Base-by-base conservation (phyloP, 2,888 invertebrate species). In the Synergus itoensis region DNA sequence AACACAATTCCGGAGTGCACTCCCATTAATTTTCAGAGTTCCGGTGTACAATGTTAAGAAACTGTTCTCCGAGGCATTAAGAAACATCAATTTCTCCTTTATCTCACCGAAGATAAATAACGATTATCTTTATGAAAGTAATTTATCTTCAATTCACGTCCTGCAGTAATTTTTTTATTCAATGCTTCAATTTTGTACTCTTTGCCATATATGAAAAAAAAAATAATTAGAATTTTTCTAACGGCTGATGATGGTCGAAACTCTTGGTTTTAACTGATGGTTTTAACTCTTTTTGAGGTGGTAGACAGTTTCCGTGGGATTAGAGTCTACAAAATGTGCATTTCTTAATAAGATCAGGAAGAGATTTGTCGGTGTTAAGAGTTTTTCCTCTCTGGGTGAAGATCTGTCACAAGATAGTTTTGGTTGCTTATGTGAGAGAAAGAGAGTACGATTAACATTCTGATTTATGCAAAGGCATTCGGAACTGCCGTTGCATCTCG, bases 21-120 rank as follows among this genome's bases (percentile, higher is more conserved):
- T 53, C 9, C 73, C 73, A 73, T 73, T 73, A 73, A 73, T 73
- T 73, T 73, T 73, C 73, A 73, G 53, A 73, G 73, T 73, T 73
- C 73, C 73, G 73, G 73, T 73, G 36, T 36, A 69, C 48, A 53
- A 73, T 73, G 53, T 73, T 73, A 21, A 73, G 69, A 73, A 48
- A 73, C 69, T 73, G 69, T 36, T 73, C 53, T 36, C 36, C 9
- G 12, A 73, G 69, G 69, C 73, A 73, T 73, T 53, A 73, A 73
- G 53, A 73, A 73, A 53, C 73, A 73, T 73, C 48, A 28, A 73
- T 73, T 73, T 53, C 48, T 28, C 16, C 73, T 53, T 53, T 73
- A 73, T 73, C 73, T 53, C 36, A 36, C 53, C 36, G 48, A 53
- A 73, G 48, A 73, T 73, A 53, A 73, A 73, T 53, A 73, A 73